Percentiles rank a stretch among this genome's conserved stretches.
These are phyloP conservation scores for Semaprochilodus insignis DNA, from an alignment of 2,797 vertebrate species.

Conservation along the genomic window DNA sequence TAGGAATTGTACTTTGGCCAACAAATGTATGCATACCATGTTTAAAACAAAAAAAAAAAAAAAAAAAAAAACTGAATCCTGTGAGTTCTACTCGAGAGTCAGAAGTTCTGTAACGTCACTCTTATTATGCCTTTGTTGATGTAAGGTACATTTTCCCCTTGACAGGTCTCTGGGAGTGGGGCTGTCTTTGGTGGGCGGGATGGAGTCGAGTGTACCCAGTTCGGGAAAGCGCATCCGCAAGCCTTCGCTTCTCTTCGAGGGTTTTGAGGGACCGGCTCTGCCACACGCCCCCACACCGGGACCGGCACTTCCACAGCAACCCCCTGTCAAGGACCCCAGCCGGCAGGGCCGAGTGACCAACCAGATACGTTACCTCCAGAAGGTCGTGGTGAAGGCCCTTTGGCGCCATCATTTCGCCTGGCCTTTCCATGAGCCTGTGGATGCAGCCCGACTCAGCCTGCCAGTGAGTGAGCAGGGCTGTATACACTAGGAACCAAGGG, in stretches of 20 bases:
- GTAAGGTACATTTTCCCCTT: background rate
- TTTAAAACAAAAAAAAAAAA: too few species aligned
- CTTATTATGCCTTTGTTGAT: background rate
- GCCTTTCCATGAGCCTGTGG: constrained; percentile 93
- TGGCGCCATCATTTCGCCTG: constrained; percentile 96
- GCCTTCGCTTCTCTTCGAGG: constrained; percentile 92
- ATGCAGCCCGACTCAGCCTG: constrained; percentile 86
- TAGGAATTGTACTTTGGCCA: too few species aligned
- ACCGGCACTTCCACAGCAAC: constrained; percentile 69
- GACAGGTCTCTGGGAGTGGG: constrained; percentile 75
- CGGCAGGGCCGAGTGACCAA: constrained; percentile 88
- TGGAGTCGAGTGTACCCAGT: constrained; percentile 74
- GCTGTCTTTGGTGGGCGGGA: constrained; percentile 74
- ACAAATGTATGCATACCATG: too few species aligned
- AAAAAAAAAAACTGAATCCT: too few species aligned
- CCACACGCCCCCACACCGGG: constrained; percentile 74
- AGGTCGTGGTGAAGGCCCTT: constrained; percentile 88
- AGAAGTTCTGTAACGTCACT: too few species aligned
- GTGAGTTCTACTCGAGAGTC: too few species aligned
- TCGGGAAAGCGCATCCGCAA: constrained; percentile 94
- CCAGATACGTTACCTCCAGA: constrained; percentile 93
- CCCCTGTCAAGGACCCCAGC: constrained; percentile 85
- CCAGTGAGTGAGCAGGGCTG: constrained; percentile 78
- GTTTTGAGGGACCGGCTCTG: constrained; percentile 92
- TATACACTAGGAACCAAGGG: background rate